Evolutionary conservation across 1,140 invertebrate genomes (phyloP).

Genomic region (Steinernema feltiae): DNA sequence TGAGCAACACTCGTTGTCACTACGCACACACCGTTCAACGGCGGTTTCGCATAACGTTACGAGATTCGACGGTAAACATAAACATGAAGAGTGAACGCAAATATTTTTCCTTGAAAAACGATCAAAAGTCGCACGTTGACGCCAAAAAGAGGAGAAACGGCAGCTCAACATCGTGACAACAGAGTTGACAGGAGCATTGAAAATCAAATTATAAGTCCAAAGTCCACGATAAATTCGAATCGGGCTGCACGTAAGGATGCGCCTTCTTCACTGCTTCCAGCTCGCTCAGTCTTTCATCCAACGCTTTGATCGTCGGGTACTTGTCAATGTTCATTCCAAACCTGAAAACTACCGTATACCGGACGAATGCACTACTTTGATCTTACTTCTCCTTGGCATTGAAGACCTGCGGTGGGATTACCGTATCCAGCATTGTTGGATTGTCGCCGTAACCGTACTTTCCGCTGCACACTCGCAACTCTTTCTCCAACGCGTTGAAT

Average conservation of each 20-base stretch:
- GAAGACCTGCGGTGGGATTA: constrained; percentile 84
- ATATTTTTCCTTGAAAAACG: no score
- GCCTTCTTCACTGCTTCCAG: constrained; percentile 80
- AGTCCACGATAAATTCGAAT: no score
- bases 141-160: no score
- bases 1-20: no score
- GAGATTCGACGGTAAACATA: no score
- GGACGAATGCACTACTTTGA: constrained; percentile 64
- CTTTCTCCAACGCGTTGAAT: constrained; percentile 77
- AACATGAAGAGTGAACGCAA: no score
- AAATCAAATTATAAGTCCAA: no score
- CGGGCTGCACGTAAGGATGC: constrained; percentile 79
- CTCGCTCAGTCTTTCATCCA: constrained; percentile 68
- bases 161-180: no score
- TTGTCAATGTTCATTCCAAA: constrained; percentile 71
- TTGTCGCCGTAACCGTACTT: constrained; percentile 88
- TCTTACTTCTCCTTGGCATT: constrained; percentile 66
- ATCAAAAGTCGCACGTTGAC: no score
- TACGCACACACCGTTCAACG: no score
- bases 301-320: constrained; percentile 79
- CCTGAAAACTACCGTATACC: neutral
- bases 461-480: constrained; percentile 74
- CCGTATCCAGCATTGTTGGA: constrained; percentile 87
- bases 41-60: no score
- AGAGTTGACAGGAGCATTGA: no score